Evolutionary conservation across 2,797 vertebrate species (phyloP).

Genomic region (Chiloscyllium punctatum): DNA sequence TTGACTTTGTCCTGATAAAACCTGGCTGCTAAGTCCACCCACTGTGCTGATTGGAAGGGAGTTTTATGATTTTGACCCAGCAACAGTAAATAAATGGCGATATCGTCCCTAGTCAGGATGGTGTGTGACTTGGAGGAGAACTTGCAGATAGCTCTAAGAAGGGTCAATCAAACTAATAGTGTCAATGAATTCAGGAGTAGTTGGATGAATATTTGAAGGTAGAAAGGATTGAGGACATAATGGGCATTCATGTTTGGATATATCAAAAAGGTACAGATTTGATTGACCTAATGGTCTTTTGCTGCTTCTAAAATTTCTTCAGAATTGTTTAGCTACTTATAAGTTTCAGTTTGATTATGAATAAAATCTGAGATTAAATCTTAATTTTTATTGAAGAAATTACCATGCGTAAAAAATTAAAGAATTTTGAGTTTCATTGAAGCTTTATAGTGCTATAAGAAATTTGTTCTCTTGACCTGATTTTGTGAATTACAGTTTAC

Average conservation of each 20-base stretch:
- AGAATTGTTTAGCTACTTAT: background rate
- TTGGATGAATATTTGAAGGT: background rate
- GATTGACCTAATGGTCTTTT: background rate
- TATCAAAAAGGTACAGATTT: background rate
- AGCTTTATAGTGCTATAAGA: background rate
- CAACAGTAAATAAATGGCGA: no score
- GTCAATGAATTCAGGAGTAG: background rate
- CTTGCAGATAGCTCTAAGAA: no score
- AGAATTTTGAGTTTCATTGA: background rate
- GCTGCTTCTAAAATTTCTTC: background rate
- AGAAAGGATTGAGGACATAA: background rate
- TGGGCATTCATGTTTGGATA: background rate
- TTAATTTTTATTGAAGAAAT: background rate
- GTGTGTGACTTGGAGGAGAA: no score
- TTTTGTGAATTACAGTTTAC: background rate
- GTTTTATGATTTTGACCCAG: no score
- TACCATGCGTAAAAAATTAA: background rate
- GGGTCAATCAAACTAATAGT: no score
- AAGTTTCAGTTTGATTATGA: constrained; percentile 16
- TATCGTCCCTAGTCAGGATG: no score
- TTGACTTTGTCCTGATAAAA: no score
- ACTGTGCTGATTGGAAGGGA: no score
- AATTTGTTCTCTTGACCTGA: background rate
- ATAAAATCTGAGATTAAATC: background rate
- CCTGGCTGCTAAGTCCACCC: no score